These are phyloP conservation scores for Ferdinandea cuprea DNA, from an alignment of 2,888 invertebrate species.

Conservation along the genomic window DNA sequence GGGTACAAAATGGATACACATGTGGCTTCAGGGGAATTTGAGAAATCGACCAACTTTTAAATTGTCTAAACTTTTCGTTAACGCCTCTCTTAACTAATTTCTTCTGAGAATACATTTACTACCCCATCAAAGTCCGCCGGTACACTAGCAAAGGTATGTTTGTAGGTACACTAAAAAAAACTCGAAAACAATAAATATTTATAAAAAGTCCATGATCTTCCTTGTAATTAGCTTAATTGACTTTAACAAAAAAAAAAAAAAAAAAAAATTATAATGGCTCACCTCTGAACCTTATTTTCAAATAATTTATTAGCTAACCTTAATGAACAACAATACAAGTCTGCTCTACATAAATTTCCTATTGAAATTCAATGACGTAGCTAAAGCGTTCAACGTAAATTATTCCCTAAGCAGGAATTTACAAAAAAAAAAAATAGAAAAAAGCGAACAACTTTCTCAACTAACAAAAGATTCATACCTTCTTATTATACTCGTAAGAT, in stretches of 20 bases:
- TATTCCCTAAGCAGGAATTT: constrained; percentile 57
- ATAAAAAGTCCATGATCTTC: constrained; percentile 3
- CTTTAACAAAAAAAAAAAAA: background rate
- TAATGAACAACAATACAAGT: constrained; percentile 48
- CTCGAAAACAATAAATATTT: too few species aligned
- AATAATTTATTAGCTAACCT: constrained; percentile 51
- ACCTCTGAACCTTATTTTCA: constrained; percentile 17
- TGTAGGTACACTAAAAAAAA: too few species aligned
- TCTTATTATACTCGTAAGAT: constrained; percentile 33
- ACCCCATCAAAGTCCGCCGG: too few species aligned
- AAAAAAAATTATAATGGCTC: too few species aligned
- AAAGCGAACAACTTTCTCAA: too few species aligned
- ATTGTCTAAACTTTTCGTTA: too few species aligned
- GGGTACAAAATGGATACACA: too few species aligned
- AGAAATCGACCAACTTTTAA: too few species aligned
- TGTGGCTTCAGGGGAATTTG: too few species aligned
- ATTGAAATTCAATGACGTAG: constrained; percentile 64
- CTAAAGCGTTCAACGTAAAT: constrained; percentile 59
- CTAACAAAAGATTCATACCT: constrained; percentile 36
- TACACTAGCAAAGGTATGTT: too few species aligned
- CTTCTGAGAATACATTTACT: too few species aligned
- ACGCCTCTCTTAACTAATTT: too few species aligned
- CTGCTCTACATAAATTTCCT: constrained; percentile 40
- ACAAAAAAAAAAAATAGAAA: constrained; percentile 17
- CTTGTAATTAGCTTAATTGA: constrained; percentile 42